Evolutionary conservation across 1,140 invertebrate genomes (phyloP), one percentile per base, ranked within the genome.

Genomic region (Paraescarpia echinospica): DNA sequence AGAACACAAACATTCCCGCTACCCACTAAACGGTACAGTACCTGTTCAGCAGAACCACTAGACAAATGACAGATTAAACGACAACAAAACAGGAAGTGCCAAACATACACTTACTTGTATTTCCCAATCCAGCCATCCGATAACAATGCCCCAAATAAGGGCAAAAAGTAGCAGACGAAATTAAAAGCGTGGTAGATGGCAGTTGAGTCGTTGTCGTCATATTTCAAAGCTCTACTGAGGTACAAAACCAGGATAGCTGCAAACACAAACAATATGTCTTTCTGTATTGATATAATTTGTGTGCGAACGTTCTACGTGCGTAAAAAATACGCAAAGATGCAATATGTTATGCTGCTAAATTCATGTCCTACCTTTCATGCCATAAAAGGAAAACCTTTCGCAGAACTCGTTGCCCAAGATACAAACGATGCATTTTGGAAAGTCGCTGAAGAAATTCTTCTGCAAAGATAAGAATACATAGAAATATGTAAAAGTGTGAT

Each of bases 371-470:
- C 98, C 98, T 97, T 98, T 97, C 98, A 99, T 98, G 95, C 99
- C 99, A 97, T 99, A 99, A 96, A 97, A 99, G 77, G 98, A 98
- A 96, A 99, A 99, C 95, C 99, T 97, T 96, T 99, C 99, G 96
- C 99, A 99, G 95, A 99, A 99, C 96, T 99, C 99, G 97, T 98
- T 99, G 94, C 97, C 97, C 93, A 99, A 97, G 94, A 99, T 99
- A 96, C 99, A 99, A 95, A 98, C 98, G 33, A 99, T 97, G 59
- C 59, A 77, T 77, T 77, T 77, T 77, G 59, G 59, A 18, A 77
- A 77, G 59, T 77, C 59, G 59, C 4, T 98, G 97, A 95, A 97
- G 98, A 0, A 99, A 98, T 33, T 90, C 90, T 90, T 90, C 90
- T 90, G 90, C 90, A 90, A 90, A 41, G 9, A 35, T 90, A 90